These are phyloP conservation scores for Varanus komodoensis DNA, from an alignment of 2,113 vertebrate genomes.

Conservation along the genomic window DNA sequence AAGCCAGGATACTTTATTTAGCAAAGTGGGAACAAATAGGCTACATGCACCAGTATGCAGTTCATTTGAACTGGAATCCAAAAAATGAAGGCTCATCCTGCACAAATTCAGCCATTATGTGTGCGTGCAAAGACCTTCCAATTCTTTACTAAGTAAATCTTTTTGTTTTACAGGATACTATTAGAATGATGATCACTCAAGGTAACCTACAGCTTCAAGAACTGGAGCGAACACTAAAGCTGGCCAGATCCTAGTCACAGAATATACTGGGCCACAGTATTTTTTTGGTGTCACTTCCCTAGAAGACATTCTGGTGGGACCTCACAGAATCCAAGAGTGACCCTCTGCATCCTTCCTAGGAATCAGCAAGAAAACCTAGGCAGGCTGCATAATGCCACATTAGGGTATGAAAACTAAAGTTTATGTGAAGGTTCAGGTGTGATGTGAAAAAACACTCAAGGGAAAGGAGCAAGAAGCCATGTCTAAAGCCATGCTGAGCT, in stretches of 20 bases:
- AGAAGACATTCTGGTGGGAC: neutral
- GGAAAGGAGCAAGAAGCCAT: neutral
- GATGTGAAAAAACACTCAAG: neutral
- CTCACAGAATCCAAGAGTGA: neutral
- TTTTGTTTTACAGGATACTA: constrained; percentile 81
- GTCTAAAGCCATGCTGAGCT: neutral
- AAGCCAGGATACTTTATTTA: neutral
- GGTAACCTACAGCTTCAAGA: constrained; percentile 90
- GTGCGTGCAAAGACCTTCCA: rapidly evolving
- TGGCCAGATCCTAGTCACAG: constrained; percentile 80
- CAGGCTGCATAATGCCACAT: neutral
- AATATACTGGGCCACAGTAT: neutral
- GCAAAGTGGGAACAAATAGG: too few species aligned
- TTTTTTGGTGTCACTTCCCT: neutral
- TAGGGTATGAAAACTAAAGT: neutral
- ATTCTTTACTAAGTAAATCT: neutral
- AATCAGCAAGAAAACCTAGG: neutral
- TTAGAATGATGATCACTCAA: constrained; percentile 96
- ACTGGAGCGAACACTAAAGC: constrained; percentile 83
- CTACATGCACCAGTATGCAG: neutral
- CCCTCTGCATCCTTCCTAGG: neutral
- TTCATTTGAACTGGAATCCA: neutral
- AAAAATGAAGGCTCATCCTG: neutral
- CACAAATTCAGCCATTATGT: rapidly evolving
- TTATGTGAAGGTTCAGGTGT: neutral